Conservation (phyloP, 2,888 invertebrate genomes). For the Bombylius discolor region DNA sequence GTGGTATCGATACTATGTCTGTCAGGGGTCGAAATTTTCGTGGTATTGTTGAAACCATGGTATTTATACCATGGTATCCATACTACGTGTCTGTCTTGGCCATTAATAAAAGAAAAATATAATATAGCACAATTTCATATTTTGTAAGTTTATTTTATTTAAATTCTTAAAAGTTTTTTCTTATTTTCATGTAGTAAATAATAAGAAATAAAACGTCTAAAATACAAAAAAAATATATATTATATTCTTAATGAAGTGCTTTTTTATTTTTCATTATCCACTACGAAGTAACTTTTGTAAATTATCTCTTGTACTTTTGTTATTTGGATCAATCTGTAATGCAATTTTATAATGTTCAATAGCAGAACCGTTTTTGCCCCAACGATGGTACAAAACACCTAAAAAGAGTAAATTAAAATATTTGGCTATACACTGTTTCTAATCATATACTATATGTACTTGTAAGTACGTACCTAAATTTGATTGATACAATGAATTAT, state of each 20-base stretch:
- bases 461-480: slow-evolving; percentile 60
- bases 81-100: no score
- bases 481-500: slow-evolving; percentile 69
- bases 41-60: no score
- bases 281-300: slow-evolving; percentile 40
- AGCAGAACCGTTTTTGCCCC: slow-evolving; percentile 66
- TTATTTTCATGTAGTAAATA: no score
- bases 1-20: no score
- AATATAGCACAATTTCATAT: no score
- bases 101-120: no score
- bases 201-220: no score
- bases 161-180: no score
- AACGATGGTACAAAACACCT: slow-evolving; percentile 88
- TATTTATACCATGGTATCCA: no score
- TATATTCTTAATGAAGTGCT: neutral
- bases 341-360: slow-evolving; percentile 62
- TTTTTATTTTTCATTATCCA: neutral
- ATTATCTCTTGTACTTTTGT: slow-evolving; percentile 57
- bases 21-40: no score
- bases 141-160: no score
- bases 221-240: no score
- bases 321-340: slow-evolving; percentile 54
- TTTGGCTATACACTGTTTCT: neutral
- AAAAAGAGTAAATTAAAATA: slow-evolving; percentile 14
- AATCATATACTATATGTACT: neutral